These are phyloP conservation scores for Sicus ferrugineus DNA, from an alignment of 2,888 invertebrate genomes.

Conservation along the genomic window DNA sequence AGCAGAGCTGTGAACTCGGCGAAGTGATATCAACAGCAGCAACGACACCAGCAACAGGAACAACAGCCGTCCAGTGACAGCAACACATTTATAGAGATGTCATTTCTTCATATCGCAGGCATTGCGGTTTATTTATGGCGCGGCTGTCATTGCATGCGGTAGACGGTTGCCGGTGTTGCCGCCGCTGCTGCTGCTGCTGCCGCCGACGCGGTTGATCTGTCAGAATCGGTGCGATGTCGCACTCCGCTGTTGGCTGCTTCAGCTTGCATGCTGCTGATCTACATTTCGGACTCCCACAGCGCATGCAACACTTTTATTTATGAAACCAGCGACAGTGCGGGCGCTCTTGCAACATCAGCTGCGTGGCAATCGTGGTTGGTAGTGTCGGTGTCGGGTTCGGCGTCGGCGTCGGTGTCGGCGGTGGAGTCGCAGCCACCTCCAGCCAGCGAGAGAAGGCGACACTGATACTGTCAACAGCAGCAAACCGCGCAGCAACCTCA, in stretches of 20 bases:
- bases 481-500: background rate
- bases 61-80: background rate
- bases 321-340: background rate
- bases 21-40: background rate
- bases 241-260: background rate
- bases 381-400: background rate
- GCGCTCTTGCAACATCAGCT: slow-evolving; percentile 15
- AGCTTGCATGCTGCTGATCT: background rate
- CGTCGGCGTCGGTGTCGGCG: background rate
- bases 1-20: too few species aligned
- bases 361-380: background rate
- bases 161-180: background rate
- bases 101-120: slow-evolving; percentile 34
- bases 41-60: slow-evolving; percentile 1
- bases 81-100: slow-evolving; percentile 25
- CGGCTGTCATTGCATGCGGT: slow-evolving; percentile 25
- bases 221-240: background rate
- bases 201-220: background rate
- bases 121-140: slow-evolving; percentile 39
- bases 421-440: background rate
- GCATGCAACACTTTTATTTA: slow-evolving; percentile 4
- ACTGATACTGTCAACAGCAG: slow-evolving; percentile 1
- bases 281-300: slow-evolving; percentile 14
- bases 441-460: background rate
- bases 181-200: slow-evolving; percentile 13